A percentile compares a stretch with the other conserved stretches of the same genome.
Evolutionary conservation across 64 coral and sea anemone genomes (phyloP).

Genomic region (Catalaphyllia jardinei): DNA sequence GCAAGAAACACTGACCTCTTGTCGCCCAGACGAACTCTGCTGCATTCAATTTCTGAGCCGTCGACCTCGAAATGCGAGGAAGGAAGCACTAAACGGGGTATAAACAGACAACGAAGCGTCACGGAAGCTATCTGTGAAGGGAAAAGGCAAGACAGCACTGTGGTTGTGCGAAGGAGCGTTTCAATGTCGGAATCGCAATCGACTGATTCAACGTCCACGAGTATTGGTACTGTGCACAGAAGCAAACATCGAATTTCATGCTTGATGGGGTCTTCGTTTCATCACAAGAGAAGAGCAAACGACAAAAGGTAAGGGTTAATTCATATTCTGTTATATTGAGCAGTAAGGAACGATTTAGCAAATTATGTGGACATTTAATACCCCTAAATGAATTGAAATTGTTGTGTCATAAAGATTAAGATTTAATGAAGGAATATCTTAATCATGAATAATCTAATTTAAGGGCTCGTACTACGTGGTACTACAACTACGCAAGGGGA

Average conservation of each 20-base stretch:
- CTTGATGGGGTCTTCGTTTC: constrained; percentile 67
- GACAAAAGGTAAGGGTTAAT: constrained; percentile 80
- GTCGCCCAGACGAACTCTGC: not conserved
- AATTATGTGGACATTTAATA: not conserved
- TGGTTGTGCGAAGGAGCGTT: constrained; percentile 48
- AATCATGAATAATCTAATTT: constrained; percentile 1
- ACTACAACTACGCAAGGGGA: not conserved
- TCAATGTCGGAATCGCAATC: constrained; percentile 84
- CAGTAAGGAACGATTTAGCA: not conserved
- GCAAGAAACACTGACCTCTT: not conserved
- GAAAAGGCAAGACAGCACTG: not conserved
- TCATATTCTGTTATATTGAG: not conserved
- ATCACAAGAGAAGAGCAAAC: constrained; percentile 55
- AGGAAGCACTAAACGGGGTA: not conserved
- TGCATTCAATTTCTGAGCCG: constrained; percentile 66
- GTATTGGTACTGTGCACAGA: constrained; percentile 25
- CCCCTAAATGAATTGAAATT: not conserved
- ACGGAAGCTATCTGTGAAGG: not conserved
- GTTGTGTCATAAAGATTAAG: constrained; percentile 20
- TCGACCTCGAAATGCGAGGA: constrained; percentile 9
- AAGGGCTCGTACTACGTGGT: not conserved
- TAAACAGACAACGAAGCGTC: not conserved
- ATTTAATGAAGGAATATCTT: constrained; percentile 23
- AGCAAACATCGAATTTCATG: constrained; percentile 46
- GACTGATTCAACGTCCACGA: constrained; percentile 24